Percentiles rank a stretch among this genome's conserved stretches.
Evolutionary conservation across 2,113 vertebrate species (phyloP).

Genomic region (Paramormyrops kingsleyae): DNA sequence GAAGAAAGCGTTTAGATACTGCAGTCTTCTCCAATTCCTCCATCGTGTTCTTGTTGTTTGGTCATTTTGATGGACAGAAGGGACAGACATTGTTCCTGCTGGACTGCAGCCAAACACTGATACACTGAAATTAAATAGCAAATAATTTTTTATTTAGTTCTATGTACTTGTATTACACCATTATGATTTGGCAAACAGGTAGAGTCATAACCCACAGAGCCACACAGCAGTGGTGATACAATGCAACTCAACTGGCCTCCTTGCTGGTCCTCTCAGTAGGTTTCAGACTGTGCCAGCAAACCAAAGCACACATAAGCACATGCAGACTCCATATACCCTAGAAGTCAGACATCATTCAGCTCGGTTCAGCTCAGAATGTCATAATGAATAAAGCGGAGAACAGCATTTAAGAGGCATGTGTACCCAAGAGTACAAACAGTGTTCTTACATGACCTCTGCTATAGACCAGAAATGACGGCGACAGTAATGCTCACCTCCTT

Average conservation of each 20-base stretch:
- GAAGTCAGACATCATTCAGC: neutral
- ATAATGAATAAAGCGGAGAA: neutral
- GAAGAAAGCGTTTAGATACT: neutral
- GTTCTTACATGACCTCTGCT: neutral
- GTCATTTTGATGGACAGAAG: constrained; percentile 70
- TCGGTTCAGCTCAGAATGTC: neutral
- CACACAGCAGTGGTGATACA: neutral
- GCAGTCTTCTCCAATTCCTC: neutral
- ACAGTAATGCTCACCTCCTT: constrained; percentile 62
- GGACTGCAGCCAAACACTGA: constrained; percentile 77
- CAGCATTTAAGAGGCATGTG: neutral
- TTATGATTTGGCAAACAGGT: neutral
- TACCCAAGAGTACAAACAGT: too few species aligned
- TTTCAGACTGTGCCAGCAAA: neutral
- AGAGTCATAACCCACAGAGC: neutral
- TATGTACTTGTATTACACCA: neutral
- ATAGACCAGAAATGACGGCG: neutral
- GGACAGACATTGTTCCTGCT: constrained; percentile 74
- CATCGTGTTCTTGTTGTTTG: neutral
- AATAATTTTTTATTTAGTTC: neutral
- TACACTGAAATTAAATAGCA: constrained; percentile 62
- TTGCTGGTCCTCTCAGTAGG: neutral
- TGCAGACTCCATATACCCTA: neutral
- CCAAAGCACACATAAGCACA: neutral
- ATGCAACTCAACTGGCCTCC: neutral